Evolutionary conservation across 2,113 vertebrate species (phyloP).

Genomic region (Mirza zaza): DNA sequence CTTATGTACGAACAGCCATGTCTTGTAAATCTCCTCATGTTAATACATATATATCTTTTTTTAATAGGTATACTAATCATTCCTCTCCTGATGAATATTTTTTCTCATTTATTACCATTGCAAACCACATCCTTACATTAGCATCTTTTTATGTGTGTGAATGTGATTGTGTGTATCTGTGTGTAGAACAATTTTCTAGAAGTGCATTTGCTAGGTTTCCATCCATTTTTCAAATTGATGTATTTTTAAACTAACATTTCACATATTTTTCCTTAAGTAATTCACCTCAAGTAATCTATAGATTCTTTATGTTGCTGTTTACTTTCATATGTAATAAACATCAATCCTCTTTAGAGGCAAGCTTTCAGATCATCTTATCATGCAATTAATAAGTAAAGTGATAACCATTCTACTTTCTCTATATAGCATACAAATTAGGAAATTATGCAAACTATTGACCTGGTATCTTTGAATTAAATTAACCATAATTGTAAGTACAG

Average conservation of each 20-base stretch:
- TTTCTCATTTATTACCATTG: neutral
- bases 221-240: neutral
- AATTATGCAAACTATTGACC: neutral
- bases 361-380: neutral
- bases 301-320: neutral
- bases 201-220: neutral
- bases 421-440: neutral
- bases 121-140: neutral
- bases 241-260: neutral
- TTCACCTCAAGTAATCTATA: neutral
- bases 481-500: neutral
- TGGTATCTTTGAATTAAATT: neutral
- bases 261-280: neutral
- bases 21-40: neutral
- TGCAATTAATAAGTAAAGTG: neutral
- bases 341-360: neutral
- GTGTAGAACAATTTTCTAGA: neutral
- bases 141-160: neutral
- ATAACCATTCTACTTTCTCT: neutral
- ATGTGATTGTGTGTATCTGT: neutral
- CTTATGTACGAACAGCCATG: neutral
- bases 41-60: neutral
- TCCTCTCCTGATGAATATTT: neutral
- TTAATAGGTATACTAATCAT: neutral
- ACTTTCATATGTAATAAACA: slow-evolving; percentile 17